Percentiles rank a stretch among this genome's conserved stretches.
phyloP scores from a whole-genome alignment of 2,888 invertebrate species.

The Gryllus longicercus region DNA sequence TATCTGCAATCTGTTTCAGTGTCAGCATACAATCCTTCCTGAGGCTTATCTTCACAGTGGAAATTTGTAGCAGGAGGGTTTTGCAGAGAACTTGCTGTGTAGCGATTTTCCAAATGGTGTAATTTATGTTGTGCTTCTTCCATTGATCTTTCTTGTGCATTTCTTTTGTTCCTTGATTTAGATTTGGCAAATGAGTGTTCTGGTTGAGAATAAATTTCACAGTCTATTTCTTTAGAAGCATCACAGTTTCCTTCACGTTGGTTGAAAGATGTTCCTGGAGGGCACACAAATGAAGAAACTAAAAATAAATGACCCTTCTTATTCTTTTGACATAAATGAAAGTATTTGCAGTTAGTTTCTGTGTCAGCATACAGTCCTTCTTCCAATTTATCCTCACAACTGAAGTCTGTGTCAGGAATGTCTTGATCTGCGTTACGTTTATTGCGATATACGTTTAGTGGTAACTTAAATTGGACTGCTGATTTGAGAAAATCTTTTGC shows the following conservation, averaged over 20 bases:
- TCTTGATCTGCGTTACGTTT: too few relatives aligned
- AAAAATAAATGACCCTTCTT: constrained; percentile 22
- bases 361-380: constrained; percentile 32
- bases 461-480: too few relatives aligned
- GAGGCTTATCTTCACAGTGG: constrained; percentile 23
- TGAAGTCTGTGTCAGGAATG: constrained; percentile 25
- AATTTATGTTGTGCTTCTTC: neutral
- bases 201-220: constrained; percentile 28
- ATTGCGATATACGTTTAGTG: too few relatives aligned
- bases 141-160: neutral
- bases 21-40: constrained; percentile 31
- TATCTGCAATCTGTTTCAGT: constrained; percentile 29
- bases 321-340: constrained; percentile 28
- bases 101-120: neutral
- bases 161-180: constrained; percentile 18
- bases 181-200: constrained; percentile 23
- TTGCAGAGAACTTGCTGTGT: neutral
- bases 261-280: constrained; percentile 31
- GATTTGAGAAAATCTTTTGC: too few relatives aligned
- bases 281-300: constrained; percentile 31
- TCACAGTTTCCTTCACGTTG: constrained; percentile 30
- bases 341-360: constrained; percentile 29
- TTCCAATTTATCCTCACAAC: constrained; percentile 23
- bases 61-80: constrained; percentile 25
- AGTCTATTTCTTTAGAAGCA: constrained; percentile 27